A percentile compares a stretch with the other conserved stretches of the same genome.
Evolutionary conservation across 1,140 invertebrate species (phyloP).

Genomic region (Drosophila parvula): DNA sequence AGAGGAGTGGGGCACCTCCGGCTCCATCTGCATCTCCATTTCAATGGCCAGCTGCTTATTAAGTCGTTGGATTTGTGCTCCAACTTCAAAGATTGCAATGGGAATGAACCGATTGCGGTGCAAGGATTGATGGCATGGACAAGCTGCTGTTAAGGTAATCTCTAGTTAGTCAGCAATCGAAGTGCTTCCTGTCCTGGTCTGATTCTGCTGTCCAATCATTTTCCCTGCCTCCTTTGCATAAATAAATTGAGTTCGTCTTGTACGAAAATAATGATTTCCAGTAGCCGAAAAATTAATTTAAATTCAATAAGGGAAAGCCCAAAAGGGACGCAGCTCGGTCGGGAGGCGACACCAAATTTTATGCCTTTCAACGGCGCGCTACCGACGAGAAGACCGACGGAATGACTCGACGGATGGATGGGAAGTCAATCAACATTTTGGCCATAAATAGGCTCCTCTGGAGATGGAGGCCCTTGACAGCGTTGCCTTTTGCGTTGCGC

Average conservation of each 20-base stretch:
- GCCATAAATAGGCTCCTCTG: constrained; percentile 65
- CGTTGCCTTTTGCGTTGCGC: constrained; percentile 1
- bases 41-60: constrained; percentile 63
- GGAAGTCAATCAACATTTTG: constrained; percentile 70
- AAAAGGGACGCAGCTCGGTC: constrained; percentile 28
- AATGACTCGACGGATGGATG: constrained; percentile 33
- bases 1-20: constrained; percentile 21
- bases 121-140: constrained; percentile 32
- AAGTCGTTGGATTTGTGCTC: constrained; percentile 59
- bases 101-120: constrained; percentile 36
- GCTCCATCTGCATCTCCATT: constrained; percentile 5
- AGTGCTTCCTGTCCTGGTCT: constrained; percentile 40
- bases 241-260: constrained; percentile 36
- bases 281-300: constrained; percentile 60
- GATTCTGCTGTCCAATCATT: constrained; percentile 30
- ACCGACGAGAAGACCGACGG: constrained; percentile 12
- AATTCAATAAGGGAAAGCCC: constrained; percentile 55
- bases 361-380: constrained; percentile 61
- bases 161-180: constrained; percentile 33
- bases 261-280: constrained; percentile 40
- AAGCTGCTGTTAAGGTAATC: constrained; percentile 46
- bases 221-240: constrained; percentile 49
- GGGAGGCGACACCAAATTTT: constrained; percentile 66
- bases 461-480: constrained; percentile 6
- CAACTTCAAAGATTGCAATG: constrained; percentile 66